A percentile compares a stretch with the other conserved stretches of the same genome.
These are phyloP conservation scores for Catamblyrhynchus diadema DNA, from an alignment of 2,797 vertebrate species.

Conservation along the genomic window DNA sequence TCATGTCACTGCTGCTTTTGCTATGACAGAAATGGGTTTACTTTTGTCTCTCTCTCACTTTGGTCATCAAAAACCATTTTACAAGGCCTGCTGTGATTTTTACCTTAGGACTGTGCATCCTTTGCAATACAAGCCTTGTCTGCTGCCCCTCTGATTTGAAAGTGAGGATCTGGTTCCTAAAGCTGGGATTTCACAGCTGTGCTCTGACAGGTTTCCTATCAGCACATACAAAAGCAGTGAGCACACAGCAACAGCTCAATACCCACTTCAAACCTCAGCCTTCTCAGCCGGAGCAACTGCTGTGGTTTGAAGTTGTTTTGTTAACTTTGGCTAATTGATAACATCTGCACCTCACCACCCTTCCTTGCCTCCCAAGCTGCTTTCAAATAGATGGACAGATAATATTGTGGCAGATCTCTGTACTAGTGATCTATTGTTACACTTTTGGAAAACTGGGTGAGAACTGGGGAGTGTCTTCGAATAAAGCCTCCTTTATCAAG, in stretches of 20 bases:
- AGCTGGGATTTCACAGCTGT: constrained; percentile 42
- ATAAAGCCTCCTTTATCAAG: not conserved
- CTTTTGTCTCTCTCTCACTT: not conserved
- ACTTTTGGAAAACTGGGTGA: not conserved
- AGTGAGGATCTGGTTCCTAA: not conserved
- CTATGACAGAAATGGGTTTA: not conserved
- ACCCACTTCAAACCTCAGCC: not conserved
- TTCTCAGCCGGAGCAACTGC: constrained; percentile 49
- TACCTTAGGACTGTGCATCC: not conserved
- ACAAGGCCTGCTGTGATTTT: not conserved
- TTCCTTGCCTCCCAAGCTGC: not conserved
- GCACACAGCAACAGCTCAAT: not conserved
- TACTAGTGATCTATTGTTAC: not conserved
- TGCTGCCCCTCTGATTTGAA: not conserved
- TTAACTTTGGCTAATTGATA: constrained; percentile 54
- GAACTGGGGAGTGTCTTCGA: not conserved
- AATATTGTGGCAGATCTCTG: not conserved
- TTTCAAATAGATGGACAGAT: not conserved
- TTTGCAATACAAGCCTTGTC: not conserved
- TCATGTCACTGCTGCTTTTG: not conserved
- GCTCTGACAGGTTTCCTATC: constrained; percentile 9
- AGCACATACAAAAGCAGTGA: not conserved
- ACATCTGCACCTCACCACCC: constrained; percentile 37
- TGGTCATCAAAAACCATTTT: not conserved
- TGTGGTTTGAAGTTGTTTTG: constrained; percentile 36